Percentiles rank a stretch among this genome's conserved stretches.
Evolutionary conservation across 2,797 vertebrate species (phyloP).

Genomic region (Ataeniobius toweri): DNA sequence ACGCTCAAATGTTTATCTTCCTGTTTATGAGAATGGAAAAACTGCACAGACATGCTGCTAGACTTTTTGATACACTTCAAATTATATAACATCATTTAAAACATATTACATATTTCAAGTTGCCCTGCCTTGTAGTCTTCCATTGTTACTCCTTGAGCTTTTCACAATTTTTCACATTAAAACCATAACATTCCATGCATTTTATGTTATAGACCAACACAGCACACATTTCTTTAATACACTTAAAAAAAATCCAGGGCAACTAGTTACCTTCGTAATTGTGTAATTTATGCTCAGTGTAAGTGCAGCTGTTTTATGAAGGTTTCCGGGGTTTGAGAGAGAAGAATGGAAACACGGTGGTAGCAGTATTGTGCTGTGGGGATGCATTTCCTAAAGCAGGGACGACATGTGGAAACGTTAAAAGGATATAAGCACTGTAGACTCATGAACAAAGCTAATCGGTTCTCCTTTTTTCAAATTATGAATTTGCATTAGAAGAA

Average conservation of each 20-base stretch:
- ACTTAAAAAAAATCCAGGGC: not conserved
- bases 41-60: not conserved
- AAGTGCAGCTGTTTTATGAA: no score
- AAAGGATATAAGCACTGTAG: not conserved
- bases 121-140: not conserved
- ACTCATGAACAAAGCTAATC: not conserved
- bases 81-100: not conserved
- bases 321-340: no score
- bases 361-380: not conserved
- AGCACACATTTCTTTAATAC: not conserved
- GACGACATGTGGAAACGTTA: not conserved
- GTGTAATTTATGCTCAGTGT: no score
- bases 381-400: not conserved
- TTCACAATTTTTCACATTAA: not conserved
- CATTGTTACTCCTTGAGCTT: not conserved
- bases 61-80: not conserved
- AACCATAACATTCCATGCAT: not conserved
- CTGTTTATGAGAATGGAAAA: slow-evolving; percentile 4
- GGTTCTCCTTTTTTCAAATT: not conserved
- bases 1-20: not conserved
- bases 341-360: no score
- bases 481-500: slow-evolving; percentile 15
- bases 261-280: not conserved
- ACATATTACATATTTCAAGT: not conserved
- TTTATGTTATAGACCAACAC: not conserved